Evolutionary conservation across 1,140 invertebrate species (phyloP), one percentile per base, ranked within the genome.

Genomic region (Sweltsa coloradensis): DNA sequence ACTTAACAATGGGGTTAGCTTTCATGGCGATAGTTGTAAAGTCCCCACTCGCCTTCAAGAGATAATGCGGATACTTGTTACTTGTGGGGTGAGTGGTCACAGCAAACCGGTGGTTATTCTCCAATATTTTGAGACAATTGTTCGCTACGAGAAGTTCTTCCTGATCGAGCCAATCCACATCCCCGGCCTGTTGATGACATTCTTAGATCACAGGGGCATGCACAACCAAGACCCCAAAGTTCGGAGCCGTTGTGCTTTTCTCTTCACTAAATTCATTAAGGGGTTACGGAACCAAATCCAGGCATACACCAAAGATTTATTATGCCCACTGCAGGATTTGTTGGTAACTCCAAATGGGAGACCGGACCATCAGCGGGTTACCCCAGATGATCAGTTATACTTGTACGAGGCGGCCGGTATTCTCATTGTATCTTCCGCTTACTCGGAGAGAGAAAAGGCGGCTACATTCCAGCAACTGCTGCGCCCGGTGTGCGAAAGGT

Each of bases 331-430:
- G n/a, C 62, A 70, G 42, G 70, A 73, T 47, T 57, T 75, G 23
- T 54, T 76, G 9, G 55, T n/a, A n/a, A n/a, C 64, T 6, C 50
- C 75, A n/a, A 59, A 65, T 49, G n/a, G n/a, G n/a, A n/a, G n/a
- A n/a, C n/a, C n/a, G n/a, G n/a, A n/a, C 57, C 65, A 7, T 65
- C 67, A 18, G 55, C 64, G n/a, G n/a, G n/a, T n/a, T n/a, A n/a
- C n/a, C n/a, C n/a, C n/a, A n/a, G 72, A 74, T 52, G 75, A 78
- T 53, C 75, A 77, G 51, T 55, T 76, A 4, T 75, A 72, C 55
- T 55, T 78, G 14, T 78, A 73, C 53, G 75, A 78, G 63, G 71
- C 75, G 25, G 70, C 71, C 23, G 68, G 70, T 5, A 63, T 69
- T 42, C 57, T 78, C 6, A 72, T 78, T 41, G 64, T 77, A 3